These are phyloP conservation scores for Luidia sarsii DNA, from an alignment of 53 echinoderm and acorn worm genomes.

Conservation along the genomic window DNA sequence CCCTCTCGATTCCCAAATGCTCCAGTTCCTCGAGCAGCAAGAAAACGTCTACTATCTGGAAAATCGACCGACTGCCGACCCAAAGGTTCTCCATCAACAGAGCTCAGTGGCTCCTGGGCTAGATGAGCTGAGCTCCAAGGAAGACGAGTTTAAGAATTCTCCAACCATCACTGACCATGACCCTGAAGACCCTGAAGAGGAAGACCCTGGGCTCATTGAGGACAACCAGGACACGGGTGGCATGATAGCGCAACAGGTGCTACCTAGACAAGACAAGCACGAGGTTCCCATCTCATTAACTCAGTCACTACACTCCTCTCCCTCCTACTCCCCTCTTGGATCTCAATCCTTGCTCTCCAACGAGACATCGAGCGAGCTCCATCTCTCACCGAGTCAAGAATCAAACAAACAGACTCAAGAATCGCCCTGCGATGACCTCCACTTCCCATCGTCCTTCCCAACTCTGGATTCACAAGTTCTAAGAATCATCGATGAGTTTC, in stretches of 20 bases:
- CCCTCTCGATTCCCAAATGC: constrained; percentile 36
- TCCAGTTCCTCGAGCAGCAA: constrained; percentile 39
- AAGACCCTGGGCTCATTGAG: constrained; percentile 19
- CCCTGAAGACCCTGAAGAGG: too few relatives aligned
- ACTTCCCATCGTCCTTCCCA: constrained; percentile 65
- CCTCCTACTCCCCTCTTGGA: constrained; percentile 32
- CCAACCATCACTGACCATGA: constrained; percentile 6
- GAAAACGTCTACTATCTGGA: constrained; percentile 21
- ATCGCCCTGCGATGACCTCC: not conserved
- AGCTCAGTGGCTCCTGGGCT: not conserved
- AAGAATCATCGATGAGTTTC: constrained; percentile 59
- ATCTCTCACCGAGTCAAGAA: constrained; percentile 3
- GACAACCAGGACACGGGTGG: not conserved
- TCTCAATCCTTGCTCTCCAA: constrained; percentile 34
- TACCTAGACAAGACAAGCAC: not conserved
- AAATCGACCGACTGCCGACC: not conserved
- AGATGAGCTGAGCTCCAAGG: not conserved
- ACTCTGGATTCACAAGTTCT: constrained; percentile 74
- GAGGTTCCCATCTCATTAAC: not conserved
- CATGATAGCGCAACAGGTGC: not conserved
- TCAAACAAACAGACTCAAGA: too few relatives aligned
- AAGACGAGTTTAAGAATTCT: not conserved
- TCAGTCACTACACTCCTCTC: constrained; percentile 5
- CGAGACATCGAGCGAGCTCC: constrained; percentile 27
- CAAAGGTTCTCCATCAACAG: not conserved